Evolutionary conservation across 2,888 invertebrate genomes (phyloP), one percentile per base, ranked within the genome.

Genomic region (Azorinus chamasolen): DNA sequence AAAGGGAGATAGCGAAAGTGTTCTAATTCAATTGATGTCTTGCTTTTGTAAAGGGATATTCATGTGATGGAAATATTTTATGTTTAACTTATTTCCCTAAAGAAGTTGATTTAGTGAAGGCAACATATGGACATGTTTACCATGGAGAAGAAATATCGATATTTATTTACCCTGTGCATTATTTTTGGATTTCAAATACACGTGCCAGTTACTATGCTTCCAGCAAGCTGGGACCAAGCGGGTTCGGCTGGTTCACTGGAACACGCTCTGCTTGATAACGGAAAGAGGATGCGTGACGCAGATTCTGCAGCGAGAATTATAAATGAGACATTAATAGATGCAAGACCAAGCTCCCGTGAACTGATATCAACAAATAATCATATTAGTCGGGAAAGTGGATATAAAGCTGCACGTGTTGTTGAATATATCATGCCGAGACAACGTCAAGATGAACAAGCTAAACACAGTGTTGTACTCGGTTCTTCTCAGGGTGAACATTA

Each of bases 181-280:
- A 45, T 79, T 8, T n/a, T 79, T 22, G 70, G 75, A 12, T 54
- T 79, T 5, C 79, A 79, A 32, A 66, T 79, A n/a, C 78, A 62
- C 5, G 10, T 74, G 10, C 79, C 79, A 2, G 79, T 79, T 6
- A 75, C 74, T 10, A 79, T 79, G 79, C 75, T 75, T 51, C 79
- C 79, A 5, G 79, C 79, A 24, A 57, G 50, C 14, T 58, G 43
- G 18, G 65, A 18, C 8, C 32, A 32, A 32, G 32, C 5, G 32
- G 10, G 32, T 32, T 32, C 32, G 32, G 4, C 10, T 32, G 32
- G 32, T 32, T 32, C 32, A 32, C 4, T 32, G 10, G 32, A 32
- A 32, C 32, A 32, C 32, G 32, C 32, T 32, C 32, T 32, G 10
- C 10, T 32, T 32, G 32, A 32, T 32, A 32, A 32, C 32, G 32